Conservation (phyloP, 2,113 vertebrate species). For the human (Homo sapiens) region GRCh38 chr18:70060001-70060500, state of each 20-base stretch:
- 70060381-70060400: neutral
- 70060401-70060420: neutral
- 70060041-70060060: conserved; percentile 79
- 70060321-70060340: neutral
- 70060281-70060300: neutral
- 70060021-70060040: conserved; percentile 88
- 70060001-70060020: conserved; percentile 83
- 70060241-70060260: fast-evolving
- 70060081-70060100: neutral
- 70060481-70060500: neutral
- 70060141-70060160: neutral
- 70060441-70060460: neutral
- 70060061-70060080: neutral
- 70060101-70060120: neutral
- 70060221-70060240: neutral
- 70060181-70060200: too few relatives aligned
- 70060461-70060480: neutral
- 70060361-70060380: neutral
- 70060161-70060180: neutral
- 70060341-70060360: neutral
- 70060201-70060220: neutral
- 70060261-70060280: neutral
- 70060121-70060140: neutral
- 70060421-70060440: neutral
- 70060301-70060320: neutral